Conservation (phyloP, 2,888 invertebrate genomes). For the Lacanobia oleracea region DNA sequence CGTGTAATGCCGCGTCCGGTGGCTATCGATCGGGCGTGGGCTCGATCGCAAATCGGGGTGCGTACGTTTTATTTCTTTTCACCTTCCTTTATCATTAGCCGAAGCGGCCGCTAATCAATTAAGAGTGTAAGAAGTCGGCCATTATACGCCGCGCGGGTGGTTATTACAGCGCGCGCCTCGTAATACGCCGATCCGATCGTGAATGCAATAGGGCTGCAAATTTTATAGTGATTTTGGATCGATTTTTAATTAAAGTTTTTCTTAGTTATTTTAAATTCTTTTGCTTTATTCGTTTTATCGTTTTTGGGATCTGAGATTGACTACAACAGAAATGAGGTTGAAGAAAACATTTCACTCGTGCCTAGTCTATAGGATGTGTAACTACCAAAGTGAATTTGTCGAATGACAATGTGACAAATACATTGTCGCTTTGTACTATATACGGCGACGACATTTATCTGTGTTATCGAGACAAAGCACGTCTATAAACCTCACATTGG, state of each 20-base stretch:
- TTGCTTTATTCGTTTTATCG: slow-evolving; percentile 52
- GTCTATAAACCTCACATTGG: slow-evolving; percentile 88
- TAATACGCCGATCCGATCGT: slow-evolving; percentile 89
- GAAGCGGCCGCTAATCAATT: slow-evolving; percentile 91
- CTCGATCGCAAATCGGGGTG: slow-evolving; percentile 86
- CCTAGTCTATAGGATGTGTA: slow-evolving; percentile 72
- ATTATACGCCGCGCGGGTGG: slow-evolving; percentile 89
- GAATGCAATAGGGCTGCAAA: slow-evolving; percentile 89
- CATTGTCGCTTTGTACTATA: slow-evolving; percentile 87
- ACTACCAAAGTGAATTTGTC: slow-evolving; percentile 85
- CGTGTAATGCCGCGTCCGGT: slow-evolving; percentile 75
- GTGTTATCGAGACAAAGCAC: slow-evolving; percentile 89
- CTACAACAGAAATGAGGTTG: slow-evolving; percentile 65
- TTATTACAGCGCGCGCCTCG: slow-evolving; percentile 88
- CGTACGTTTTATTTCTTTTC: slow-evolving; percentile 89
- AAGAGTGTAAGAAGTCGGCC: slow-evolving; percentile 90
- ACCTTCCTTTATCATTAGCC: slow-evolving; percentile 91
- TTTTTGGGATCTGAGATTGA: slow-evolving; percentile 42
- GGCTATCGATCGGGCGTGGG: slow-evolving; percentile 80
- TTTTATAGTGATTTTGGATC: slow-evolving; percentile 86
- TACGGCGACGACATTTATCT: slow-evolving; percentile 89
- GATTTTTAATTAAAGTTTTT: slow-evolving; percentile 85
- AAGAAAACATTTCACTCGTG: slow-evolving; percentile 70
- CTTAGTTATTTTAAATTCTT: slow-evolving; percentile 73
- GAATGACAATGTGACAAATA: slow-evolving; percentile 85